Conservation (phyloP, 1,140 invertebrate species). For the Eulimnadia texana region DNA sequence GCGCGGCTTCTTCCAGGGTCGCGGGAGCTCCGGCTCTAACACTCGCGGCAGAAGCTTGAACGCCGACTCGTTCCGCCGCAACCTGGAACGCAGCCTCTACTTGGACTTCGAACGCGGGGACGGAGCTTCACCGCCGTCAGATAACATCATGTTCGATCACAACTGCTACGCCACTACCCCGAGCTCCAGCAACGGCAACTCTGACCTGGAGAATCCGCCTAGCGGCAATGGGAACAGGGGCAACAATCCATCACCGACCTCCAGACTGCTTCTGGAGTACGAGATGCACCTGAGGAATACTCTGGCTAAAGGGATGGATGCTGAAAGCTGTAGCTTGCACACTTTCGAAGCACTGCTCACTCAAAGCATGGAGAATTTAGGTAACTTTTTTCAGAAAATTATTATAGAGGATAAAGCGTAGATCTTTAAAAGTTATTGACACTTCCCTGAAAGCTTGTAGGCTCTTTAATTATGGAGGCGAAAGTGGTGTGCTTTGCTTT, state of each 20-base stretch:
- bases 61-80: constrained; percentile 24
- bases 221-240: not conserved
- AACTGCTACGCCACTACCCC: constrained; percentile 77
- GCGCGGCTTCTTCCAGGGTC: constrained; percentile 1
- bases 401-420: not conserved
- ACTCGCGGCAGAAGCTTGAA: not conserved
- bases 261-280: constrained; percentile 73
- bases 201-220: constrained; percentile 47
- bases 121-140: constrained; percentile 71
- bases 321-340: constrained; percentile 82
- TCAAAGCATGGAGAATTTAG: constrained; percentile 89
- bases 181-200: constrained; percentile 77
- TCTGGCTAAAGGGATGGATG: constrained; percentile 84
- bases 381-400: constrained; percentile 22
- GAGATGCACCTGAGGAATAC: constrained; percentile 90
- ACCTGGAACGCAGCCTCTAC: constrained; percentile 43
- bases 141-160: constrained; percentile 83
- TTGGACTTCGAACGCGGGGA: constrained; percentile 62
- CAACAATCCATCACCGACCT: constrained; percentile 54
- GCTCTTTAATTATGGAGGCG: too few species aligned
- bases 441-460: too few species aligned
- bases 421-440: not conserved
- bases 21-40: constrained; percentile 10
- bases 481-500: too few species aligned
- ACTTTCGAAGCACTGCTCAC: constrained; percentile 83